Conservation (phyloP, 1,140 invertebrate species). For the Apis dorsata region DNA sequence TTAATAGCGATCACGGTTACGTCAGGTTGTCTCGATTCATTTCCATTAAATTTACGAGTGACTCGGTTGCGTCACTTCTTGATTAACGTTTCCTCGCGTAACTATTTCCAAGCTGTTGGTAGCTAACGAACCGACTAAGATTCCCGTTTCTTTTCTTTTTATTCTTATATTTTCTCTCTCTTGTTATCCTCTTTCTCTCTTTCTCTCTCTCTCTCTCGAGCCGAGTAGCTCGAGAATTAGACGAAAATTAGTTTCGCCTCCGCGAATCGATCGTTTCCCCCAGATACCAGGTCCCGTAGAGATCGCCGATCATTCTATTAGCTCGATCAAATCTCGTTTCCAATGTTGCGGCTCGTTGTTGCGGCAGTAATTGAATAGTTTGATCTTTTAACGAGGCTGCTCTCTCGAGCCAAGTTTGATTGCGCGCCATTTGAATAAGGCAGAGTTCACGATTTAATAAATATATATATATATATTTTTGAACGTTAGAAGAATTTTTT, state of each 20-base stretch:
- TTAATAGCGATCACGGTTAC: slow-evolving; percentile 36
- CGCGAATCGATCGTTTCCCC: not conserved
- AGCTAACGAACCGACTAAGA: not conserved
- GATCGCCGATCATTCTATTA: slow-evolving; percentile 23
- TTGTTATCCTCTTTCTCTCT: not conserved
- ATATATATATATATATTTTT: too few relatives aligned
- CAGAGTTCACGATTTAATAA: not conserved
- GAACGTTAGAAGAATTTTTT: too few relatives aligned
- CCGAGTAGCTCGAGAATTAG: not conserved
- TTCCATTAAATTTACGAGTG: slow-evolving; percentile 42
- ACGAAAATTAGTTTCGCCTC: slow-evolving; percentile 6
- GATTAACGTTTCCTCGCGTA: slow-evolving; percentile 33
- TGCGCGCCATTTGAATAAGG: not conserved
- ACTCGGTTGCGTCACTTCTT: slow-evolving; percentile 38
- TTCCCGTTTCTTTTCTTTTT: not conserved
- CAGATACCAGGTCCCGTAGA: not conserved
- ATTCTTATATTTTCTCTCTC: not conserved
- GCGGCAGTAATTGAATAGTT: slow-evolving; percentile 2
- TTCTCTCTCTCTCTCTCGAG: not conserved
- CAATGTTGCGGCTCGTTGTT: not conserved
- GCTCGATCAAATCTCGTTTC: slow-evolving; percentile 11
- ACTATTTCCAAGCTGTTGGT: slow-evolving; percentile 9
- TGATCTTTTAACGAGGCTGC: slow-evolving; percentile 7
- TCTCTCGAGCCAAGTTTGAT: not conserved
- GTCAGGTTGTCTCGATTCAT: slow-evolving; percentile 49